Conservation (phyloP, 2,797 vertebrate species). For the Silurus lanzhouensis region DNA sequence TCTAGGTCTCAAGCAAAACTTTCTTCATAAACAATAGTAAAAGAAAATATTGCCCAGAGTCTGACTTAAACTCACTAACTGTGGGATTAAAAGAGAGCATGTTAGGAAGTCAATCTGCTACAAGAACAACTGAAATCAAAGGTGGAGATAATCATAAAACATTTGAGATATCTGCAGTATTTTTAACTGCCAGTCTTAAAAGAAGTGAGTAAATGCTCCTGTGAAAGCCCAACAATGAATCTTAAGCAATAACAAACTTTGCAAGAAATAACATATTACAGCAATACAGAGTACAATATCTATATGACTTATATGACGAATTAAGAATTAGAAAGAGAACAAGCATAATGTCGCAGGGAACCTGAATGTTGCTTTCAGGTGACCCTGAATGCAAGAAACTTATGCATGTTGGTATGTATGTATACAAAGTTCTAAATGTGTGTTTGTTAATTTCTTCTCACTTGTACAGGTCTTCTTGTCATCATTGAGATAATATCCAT, state of each 20-base stretch:
- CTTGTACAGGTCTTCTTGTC: slow-evolving; percentile 78
- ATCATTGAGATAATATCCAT: slow-evolving; percentile 81
- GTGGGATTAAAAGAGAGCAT: no score
- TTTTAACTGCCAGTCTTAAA: no score
- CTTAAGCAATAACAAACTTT: no score
- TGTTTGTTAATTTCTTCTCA: slow-evolving; percentile 54
- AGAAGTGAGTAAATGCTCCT: no score
- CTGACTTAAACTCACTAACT: no score
- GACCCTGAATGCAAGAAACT: not conserved
- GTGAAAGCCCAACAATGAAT: not conserved
- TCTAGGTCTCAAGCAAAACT: no score
- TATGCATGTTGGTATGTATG: not conserved
- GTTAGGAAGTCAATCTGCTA: no score
- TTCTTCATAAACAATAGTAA: no score
- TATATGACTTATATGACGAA: not conserved
- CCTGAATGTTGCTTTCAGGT: not conserved
- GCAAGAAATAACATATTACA: not conserved
- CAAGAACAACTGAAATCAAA: no score
- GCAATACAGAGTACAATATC: not conserved
- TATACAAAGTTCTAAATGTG: not conserved
- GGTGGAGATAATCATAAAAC: no score
- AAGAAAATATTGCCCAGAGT: no score
- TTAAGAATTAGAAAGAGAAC: not conserved
- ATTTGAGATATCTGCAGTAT: no score
- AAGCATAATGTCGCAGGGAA: not conserved